phyloP scores from a whole-genome alignment of 2,888 invertebrate genomes.

The Julus scanicus region DNA sequence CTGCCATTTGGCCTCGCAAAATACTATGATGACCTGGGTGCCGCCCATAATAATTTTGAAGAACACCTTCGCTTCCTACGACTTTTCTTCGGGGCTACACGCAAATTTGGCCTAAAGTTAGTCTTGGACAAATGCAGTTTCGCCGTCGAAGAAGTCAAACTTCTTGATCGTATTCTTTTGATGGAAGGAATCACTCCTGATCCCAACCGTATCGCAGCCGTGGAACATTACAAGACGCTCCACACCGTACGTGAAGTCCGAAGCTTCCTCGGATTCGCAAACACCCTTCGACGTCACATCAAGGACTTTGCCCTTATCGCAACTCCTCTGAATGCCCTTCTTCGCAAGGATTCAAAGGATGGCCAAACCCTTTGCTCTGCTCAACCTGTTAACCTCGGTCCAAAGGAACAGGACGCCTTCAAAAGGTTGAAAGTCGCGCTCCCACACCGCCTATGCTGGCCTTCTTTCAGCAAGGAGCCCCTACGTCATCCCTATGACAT shows the following conservation, averaged over 20 bases:
- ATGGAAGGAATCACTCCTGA: background rate
- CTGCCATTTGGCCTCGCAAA: too few species aligned
- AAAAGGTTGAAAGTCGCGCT: background rate
- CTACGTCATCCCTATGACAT: too few species aligned
- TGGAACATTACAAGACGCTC: background rate
- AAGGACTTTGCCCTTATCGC: background rate
- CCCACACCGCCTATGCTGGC: background rate
- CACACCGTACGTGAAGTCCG: background rate
- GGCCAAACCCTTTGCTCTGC: background rate
- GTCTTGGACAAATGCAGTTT: background rate
- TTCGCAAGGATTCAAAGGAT: background rate
- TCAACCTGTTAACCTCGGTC: background rate
- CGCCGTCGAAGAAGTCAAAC: background rate
- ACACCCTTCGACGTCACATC: conserved; percentile 5
- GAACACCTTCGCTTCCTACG: background rate
- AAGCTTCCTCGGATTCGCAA: conserved; percentile 40
- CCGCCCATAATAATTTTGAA: background rate
- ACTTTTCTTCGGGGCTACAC: background rate
- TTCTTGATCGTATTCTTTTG: background rate
- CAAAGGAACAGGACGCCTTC: background rate
- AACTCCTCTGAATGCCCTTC: too few species aligned
- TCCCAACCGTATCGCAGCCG: background rate
- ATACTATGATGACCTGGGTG: conserved; percentile 48
- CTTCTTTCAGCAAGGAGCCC: background rate
- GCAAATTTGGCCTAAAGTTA: background rate